Conservation (phyloP, 2,113 vertebrate species). For the Apistogramma diplotaenia region DNA sequence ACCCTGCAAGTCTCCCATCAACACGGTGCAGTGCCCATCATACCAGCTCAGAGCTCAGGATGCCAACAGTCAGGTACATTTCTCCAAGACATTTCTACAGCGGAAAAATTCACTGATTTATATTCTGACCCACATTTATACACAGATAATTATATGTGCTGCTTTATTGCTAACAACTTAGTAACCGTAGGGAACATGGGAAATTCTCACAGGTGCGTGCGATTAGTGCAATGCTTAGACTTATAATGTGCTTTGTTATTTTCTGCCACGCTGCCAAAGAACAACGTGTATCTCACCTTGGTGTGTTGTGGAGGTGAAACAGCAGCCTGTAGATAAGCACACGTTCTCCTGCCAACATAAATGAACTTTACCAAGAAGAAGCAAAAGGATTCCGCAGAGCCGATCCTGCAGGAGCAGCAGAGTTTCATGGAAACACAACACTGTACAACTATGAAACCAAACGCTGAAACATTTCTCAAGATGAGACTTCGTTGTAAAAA, state of each 20-base stretch:
- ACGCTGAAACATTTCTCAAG: no score
- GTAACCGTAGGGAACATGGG: no score
- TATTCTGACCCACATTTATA: background rate
- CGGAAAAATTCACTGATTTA: background rate
- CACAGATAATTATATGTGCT: background rate
- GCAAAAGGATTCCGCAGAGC: background rate
- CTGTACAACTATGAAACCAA: background rate
- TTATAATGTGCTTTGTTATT: background rate
- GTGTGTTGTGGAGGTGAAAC: background rate
- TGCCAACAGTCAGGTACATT: slow-evolving; percentile 53
- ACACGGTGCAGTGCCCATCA: slow-evolving; percentile 19
- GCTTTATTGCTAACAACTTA: no score
- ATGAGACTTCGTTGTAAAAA: no score
- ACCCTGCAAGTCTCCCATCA: slow-evolving; percentile 39
- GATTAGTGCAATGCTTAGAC: background rate
- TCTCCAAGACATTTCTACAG: background rate
- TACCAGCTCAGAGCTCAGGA: background rate
- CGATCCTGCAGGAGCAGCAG: background rate
- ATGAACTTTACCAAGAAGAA: background rate
- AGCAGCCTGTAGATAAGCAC: slow-evolving; percentile 16
- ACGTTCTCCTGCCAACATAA: slow-evolving; percentile 6
- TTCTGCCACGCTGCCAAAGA: background rate
- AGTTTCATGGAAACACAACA: background rate
- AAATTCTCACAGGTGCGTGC: background rate
- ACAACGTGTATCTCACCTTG: background rate